Conservation (phyloP, 1,140 invertebrate genomes). For the Oryctes rhinoceros region DNA sequence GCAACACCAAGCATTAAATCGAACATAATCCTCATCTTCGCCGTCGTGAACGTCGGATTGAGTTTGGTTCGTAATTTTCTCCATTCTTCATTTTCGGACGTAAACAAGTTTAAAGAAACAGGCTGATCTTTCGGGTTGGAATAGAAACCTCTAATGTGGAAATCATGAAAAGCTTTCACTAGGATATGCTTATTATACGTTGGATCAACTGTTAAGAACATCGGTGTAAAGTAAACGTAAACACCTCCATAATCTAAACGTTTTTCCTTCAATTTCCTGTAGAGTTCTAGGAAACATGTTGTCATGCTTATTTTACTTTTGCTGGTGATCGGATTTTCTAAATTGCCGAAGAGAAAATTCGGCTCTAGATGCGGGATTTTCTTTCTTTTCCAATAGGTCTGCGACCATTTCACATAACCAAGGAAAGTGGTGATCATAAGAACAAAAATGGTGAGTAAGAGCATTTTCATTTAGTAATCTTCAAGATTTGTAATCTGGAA, state of each 20-base stretch:
- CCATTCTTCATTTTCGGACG: conserved; percentile 1
- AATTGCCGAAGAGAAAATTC: conserved; percentile 57
- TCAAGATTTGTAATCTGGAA: too few relatives aligned
- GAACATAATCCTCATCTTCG: conserved; percentile 12
- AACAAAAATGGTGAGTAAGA: too few relatives aligned
- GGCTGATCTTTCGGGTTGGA: neutral
- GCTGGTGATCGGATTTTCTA: conserved; percentile 48
- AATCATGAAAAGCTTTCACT: conserved; percentile 63
- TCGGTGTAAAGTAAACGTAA: conserved; percentile 63
- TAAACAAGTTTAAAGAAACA: neutral
- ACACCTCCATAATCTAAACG: conserved; percentile 58
- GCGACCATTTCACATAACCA: neutral
- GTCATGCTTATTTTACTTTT: conserved; percentile 49
- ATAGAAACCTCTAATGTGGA: conserved; percentile 61
- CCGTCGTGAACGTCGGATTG: neutral
- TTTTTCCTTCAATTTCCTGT: conserved; percentile 47
- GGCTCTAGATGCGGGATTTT: conserved; percentile 59
- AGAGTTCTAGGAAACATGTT: conserved; percentile 53
- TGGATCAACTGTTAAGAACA: conserved; percentile 64
- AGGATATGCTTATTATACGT: conserved; percentile 69
- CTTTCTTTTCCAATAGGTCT: conserved; percentile 58
- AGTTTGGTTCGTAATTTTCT: neutral
- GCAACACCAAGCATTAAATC: neutral
- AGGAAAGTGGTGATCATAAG: too few relatives aligned
- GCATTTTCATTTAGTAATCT: too few relatives aligned